phyloP scores from a whole-genome alignment of 2,888 invertebrate species.

The Nomada ruficornis region DNA sequence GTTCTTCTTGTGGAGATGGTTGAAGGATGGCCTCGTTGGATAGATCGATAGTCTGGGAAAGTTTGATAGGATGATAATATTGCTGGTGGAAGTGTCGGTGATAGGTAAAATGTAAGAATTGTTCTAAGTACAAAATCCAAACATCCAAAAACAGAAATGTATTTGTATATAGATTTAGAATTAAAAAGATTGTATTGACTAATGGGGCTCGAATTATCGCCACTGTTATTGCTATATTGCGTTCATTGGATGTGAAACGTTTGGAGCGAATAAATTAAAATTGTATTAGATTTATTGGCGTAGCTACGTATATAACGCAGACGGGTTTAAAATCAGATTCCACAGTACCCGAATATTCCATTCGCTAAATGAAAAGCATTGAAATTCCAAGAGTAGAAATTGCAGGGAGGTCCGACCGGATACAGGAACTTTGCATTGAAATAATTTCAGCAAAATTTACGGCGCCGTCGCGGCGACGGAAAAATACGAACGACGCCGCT shows the following conservation, averaged over 20 bases:
- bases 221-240: too few species aligned
- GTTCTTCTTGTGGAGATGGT: neutral
- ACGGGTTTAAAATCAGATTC: neutral
- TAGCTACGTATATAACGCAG: neutral
- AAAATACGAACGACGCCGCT: slow-evolving; percentile 55
- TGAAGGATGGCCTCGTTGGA: slow-evolving; percentile 15
- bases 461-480: slow-evolving; percentile 23
- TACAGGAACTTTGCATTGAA: slow-evolving; percentile 15
- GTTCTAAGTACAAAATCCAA: too few species aligned
- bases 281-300: too few species aligned
- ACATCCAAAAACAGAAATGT: too few species aligned
- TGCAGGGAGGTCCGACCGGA: slow-evolving; percentile 7
- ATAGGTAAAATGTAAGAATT: too few species aligned
- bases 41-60: neutral
- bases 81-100: too few species aligned
- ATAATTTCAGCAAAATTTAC: slow-evolving; percentile 49
- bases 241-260: too few species aligned
- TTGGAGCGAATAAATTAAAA: too few species aligned
- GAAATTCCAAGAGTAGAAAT: slow-evolving; percentile 2
- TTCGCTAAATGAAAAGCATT: neutral
- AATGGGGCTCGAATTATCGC: too few species aligned
- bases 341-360: neutral
- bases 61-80: neutral
- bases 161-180: too few species aligned
- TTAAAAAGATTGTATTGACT: too few species aligned